Base-by-base conservation (phyloP, 2,113 vertebrate species). In the Willisornis vidua region DNA sequence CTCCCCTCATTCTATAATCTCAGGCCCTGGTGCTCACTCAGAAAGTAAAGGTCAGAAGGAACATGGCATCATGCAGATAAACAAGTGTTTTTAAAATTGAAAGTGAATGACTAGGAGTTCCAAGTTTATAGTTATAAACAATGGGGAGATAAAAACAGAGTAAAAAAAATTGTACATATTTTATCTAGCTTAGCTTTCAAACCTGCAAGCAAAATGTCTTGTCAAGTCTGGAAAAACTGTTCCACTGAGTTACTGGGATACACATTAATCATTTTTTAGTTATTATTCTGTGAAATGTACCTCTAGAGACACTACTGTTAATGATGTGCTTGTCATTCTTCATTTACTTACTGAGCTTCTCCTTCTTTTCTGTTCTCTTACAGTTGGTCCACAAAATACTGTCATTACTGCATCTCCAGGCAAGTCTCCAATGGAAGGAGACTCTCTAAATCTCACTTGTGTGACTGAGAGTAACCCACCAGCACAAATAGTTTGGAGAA, bases 301-400 rank as follows among this genome's bases (percentile, higher is more conserved):
- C 11, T 90, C 33, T 43, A 77, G 65, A 59, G 84, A 71, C 81
- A 33, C 15, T 48, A 41, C 14, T 57, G 20, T 66, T 87, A 71
- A 55, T 94, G 62, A 39, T 35, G 31, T 67, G 19, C 26, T 6
- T 68, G 33, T 37, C 57, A 54, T 76, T 76, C 72, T 74, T 73
- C 28, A 25, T 68, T 84, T 80, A 59, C 37, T 72, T 55, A 31
- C 29, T 75, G 65, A 70, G 23, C 31, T 57, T 78, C 2, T 52
- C 9, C 89, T 59, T 68, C 35, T 87, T 77, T 87, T 77, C 54
- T 91, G 19, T 88, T 94, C 37, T 89, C 29, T 90, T 92, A 55
- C 49, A 98, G 97, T 92, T 94, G 96, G 96, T 49, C 97, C 97
- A 39, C 71, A 55, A 81, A 94, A 95, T 66, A 97, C 97, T 51